phyloP scores from a whole-genome alignment of 2,888 invertebrate genomes.

The Luperina testacea region DNA sequence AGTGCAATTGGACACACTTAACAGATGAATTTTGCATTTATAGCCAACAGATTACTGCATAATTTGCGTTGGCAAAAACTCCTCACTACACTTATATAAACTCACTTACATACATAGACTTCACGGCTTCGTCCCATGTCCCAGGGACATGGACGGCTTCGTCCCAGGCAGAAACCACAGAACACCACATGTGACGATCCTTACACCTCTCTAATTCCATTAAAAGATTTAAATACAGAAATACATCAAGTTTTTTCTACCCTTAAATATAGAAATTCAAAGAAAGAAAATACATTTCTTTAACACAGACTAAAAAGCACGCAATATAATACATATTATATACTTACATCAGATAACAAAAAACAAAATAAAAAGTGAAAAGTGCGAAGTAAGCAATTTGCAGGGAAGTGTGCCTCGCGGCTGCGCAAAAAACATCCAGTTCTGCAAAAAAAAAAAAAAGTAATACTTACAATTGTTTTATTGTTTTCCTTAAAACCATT shows the following conservation, averaged over 20 bases:
- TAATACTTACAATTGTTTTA: neutral
- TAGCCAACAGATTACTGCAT: neutral
- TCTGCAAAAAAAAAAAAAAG: neutral
- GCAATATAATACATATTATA: no score
- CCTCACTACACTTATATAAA: no score
- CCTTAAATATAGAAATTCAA: neutral
- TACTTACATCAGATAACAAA: neutral
- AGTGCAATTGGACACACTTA: neutral
- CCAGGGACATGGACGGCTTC: no score
- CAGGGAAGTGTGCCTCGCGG: neutral
- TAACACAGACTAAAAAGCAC: no score
- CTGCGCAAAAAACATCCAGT: neutral
- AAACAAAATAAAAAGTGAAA: neutral
- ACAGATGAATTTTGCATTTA: neutral
- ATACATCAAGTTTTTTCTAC: neutral
- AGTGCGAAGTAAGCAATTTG: neutral
- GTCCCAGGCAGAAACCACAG: no score
- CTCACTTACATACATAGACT: no score
- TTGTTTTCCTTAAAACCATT: neutral
- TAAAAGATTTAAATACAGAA: neutral
- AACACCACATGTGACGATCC: neutral
- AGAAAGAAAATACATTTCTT: no score
- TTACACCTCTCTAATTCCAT: neutral
- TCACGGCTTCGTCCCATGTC: no score
- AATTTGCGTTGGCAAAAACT: neutral